Evolutionary conservation across 2,888 invertebrate species (phyloP), one percentile per base, ranked within the genome.

Genomic region (Phrixothrix hirtus): DNA sequence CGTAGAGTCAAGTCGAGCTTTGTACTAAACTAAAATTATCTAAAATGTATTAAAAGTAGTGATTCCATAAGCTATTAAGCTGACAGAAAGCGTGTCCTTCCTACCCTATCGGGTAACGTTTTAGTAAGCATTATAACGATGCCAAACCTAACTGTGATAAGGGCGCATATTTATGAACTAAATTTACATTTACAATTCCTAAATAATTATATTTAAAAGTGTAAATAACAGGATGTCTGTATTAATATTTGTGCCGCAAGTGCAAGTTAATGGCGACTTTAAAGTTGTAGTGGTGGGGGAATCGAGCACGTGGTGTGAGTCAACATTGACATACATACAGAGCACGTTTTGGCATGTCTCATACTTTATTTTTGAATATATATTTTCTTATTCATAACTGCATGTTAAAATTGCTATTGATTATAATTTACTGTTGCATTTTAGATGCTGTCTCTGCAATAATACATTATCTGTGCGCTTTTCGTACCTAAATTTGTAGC

Each of bases 1-100:
- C 76, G 74, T 71, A 64, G 71, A 72, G 75, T 71, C 68, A 68
- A 72, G 71, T 73, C 69, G 71, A 62, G 50, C 56, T 58, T 59
- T 57, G 36, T 50, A 58, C 35, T 41, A 49, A 39, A 31, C 49
- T 36, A 41, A 55, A 49, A 55, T 49, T 45, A 41, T 39, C 27
- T 36, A 55, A 55, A 55, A 55, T 49, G 44, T 55, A 41, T 37
- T 42, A 48, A 54, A 54, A 54, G 14, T 17, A n/a, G 46, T 43
- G 43, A 47, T 53, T 47, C 36, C 32, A 34, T 31, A 47, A 17
- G 53, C 35, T 53, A 37, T 47, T 16, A 30, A 12, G 11, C 12
- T 17, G 37, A 37, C 53, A 26, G 46, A 38, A 46, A 53, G 53
- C 47, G 53, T 47, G 46, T 39, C 47, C 37, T 37, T 31, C 26